These are phyloP conservation scores for Tenualosa ilisha DNA, from an alignment of 2,797 vertebrate genomes.

Conservation along the genomic window DNA sequence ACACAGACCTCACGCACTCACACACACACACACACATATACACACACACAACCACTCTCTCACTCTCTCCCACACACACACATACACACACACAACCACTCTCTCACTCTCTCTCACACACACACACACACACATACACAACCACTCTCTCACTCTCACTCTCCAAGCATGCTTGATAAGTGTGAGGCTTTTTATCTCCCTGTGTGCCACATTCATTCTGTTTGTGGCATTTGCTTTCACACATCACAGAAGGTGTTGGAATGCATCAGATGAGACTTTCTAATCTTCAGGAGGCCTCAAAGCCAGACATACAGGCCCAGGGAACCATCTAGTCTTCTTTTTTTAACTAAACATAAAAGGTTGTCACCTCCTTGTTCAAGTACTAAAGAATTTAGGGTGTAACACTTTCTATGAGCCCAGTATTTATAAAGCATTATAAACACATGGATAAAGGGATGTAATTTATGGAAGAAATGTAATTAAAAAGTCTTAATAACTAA, in stretches of 20 bases:
- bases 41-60: neutral
- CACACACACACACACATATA: neutral
- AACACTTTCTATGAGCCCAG: too few relatives aligned
- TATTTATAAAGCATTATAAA: too few relatives aligned
- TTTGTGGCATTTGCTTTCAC: neutral
- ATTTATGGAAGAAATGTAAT: too few relatives aligned
- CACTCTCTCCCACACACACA: neutral
- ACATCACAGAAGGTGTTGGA: neutral
- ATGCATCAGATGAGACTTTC: neutral
- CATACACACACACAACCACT: neutral
- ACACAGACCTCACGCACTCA: neutral
- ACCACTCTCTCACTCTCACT: neutral
- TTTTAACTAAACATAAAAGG: neutral
- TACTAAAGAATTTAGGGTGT: neutral
- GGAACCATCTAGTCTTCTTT: neutral
- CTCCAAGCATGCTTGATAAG: neutral
- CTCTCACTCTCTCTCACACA: neutral
- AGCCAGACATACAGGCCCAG: neutral
- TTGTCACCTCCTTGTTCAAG: neutral
- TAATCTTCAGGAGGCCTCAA: neutral
- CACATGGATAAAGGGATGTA: too few relatives aligned
- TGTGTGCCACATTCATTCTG: conserved; percentile 11
- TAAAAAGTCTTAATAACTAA: too few relatives aligned
- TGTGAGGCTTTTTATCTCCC: neutral
- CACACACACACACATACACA: conserved; percentile 2